Conservation (phyloP, 1,140 invertebrate species). For the Ladona fulva region DNA sequence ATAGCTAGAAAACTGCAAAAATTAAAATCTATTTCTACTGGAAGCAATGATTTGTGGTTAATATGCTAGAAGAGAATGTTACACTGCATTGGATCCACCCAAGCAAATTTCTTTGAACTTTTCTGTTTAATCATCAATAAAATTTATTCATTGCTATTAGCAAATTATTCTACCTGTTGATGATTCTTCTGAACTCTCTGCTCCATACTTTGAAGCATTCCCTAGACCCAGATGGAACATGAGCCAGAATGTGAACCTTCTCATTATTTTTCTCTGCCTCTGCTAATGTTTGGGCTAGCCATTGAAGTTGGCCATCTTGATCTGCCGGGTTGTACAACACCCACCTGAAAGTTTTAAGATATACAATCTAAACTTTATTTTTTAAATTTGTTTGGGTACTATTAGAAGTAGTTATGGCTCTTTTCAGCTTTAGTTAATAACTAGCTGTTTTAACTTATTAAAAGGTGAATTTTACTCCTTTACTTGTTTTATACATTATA, state of each 20-base stretch:
- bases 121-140: no score
- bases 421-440: slow-evolving; percentile 20
- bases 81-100: no score
- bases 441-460: no score
- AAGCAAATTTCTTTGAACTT: no score
- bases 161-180: slow-evolving; percentile 30
- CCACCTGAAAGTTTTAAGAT: slow-evolving; percentile 42
- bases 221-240: slow-evolving; percentile 63
- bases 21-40: no score
- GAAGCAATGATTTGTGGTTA: no score
- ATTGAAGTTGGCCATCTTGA: slow-evolving; percentile 60
- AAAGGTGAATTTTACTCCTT: no score
- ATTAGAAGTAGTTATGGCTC: slow-evolving; percentile 17
- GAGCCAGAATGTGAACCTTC: slow-evolving; percentile 72
- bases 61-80: no score
- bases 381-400: no score
- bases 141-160: neutral
- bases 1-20: no score
- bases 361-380: slow-evolving; percentile 22
- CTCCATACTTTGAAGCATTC: slow-evolving; percentile 59
- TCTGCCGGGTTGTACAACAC: slow-evolving; percentile 48
- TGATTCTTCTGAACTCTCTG: slow-evolving; percentile 49
- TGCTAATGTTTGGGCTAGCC: slow-evolving; percentile 59
- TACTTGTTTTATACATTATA: no score
- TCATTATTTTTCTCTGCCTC: slow-evolving; percentile 59